Base-by-base conservation (phyloP, 35 echinoderm and acorn worm genomes). In the Heliocidaris tuberculata region DNA sequence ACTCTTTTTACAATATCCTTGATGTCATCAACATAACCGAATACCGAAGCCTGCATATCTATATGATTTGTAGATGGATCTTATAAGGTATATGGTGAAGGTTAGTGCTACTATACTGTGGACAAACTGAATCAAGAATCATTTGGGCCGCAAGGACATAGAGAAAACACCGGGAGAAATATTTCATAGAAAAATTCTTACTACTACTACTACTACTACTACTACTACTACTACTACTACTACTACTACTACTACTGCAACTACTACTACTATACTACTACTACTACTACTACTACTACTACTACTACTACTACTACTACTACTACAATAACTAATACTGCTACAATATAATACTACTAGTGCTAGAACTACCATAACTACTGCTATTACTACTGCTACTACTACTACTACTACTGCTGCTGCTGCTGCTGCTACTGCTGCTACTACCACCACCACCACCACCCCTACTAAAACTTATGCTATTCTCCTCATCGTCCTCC, bases 211-310 rank as follows among this genome's bases (percentile, higher is more conserved):
- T 85, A 85, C 4, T 85, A 85, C 70, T 85, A 85, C 70, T 85
- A 85, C 70, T 85, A 85, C 70, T 85, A 85, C 70, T 85, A 85
- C 70, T 85, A 85, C 70, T 85, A 85, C 70, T 85, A 85, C 70
- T 85, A 85, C 70, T 85, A 85, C 70, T 85, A 85, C 4, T 85
- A 85, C 70, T 85, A 85, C 70, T 85, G 4, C 70, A 2, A 85
- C 15, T 85, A 85, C 70, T 4, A 85, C 15, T 85, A 85, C 70
- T 85, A 85, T 19, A 16, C 15, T 4, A 19, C 70, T 85, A 85
- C 70, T 85, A 85, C 70, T 85, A 85, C 70, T 85, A 85, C 70
- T 85, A 85, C 70, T 85, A 85, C 70, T 4, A 85, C 70, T 85
- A 85, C 70, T 4, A 85, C 70, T 4, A 85, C 70, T 85, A 85